A percentile compares a stretch with the other conserved stretches of the same genome.
phyloP scores from a whole-genome alignment of 2,888 invertebrate genomes.

The Acronicta aceris region DNA sequence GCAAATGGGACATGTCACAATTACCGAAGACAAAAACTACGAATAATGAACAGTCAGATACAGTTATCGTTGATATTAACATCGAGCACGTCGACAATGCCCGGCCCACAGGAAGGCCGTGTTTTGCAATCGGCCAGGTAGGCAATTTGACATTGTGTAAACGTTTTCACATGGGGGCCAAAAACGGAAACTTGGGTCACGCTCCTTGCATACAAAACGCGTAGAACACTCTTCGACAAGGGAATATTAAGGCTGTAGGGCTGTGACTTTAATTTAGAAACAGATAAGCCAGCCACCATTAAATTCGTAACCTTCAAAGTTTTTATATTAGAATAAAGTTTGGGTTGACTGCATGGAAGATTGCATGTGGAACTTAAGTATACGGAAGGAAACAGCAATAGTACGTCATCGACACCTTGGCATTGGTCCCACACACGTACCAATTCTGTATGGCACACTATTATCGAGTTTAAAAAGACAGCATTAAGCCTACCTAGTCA shows the following conservation, averaged over 20 bases:
- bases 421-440: too few relatives aligned
- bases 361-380: too few relatives aligned
- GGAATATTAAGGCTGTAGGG: slow-evolving; percentile 48
- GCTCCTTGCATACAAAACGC: slow-evolving; percentile 77
- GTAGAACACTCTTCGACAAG: slow-evolving; percentile 48
- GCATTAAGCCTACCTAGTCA: too few relatives aligned
- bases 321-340: too few relatives aligned
- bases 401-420: too few relatives aligned
- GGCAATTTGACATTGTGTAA: slow-evolving; percentile 84
- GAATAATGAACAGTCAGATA: slow-evolving; percentile 58
- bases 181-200: slow-evolving; percentile 82
- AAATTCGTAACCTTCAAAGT: slow-evolving; percentile 38
- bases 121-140: slow-evolving; percentile 78
- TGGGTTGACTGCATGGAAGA: too few relatives aligned
- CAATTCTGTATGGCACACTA: too few relatives aligned
- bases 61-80: slow-evolving; percentile 61
- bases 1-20: slow-evolving; percentile 55
- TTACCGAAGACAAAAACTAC: slow-evolving; percentile 51
- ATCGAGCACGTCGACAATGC: slow-evolving; percentile 64
- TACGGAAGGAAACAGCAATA: too few relatives aligned
- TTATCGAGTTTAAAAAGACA: too few relatives aligned
- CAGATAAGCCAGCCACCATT: slow-evolving; percentile 31
- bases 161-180: slow-evolving; percentile 81
- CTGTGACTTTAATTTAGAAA: slow-evolving; percentile 45
- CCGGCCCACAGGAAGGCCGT: slow-evolving; percentile 72